Base-by-base conservation (phyloP, 1,140 invertebrate genomes). In the Brevipalpus yothersi region DNA sequence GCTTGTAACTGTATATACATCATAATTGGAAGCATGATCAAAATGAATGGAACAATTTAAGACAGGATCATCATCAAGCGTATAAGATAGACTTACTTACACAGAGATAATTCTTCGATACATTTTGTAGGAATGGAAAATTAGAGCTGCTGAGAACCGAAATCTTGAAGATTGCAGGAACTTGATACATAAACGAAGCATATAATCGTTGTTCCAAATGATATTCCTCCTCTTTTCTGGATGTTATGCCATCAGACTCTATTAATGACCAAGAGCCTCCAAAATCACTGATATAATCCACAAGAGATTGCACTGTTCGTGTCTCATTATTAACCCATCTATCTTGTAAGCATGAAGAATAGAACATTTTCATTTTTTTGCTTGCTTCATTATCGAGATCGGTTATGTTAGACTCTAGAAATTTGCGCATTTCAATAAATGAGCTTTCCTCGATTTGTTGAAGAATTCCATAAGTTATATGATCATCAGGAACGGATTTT, bases 311-410 rank as follows among this genome's bases (percentile, higher is more conserved):
- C 8, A 72, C 63, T 5, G 71, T 68, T 15, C 57, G 61, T 10
- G 70, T 65, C 39, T 69, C 71, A 45, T 62, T 68, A 54, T 41
- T 65, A 19, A 54, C 59, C 13, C 23, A 55, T 40, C 31, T 60
- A 12, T 59, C 69, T 66, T 77, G 72, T 68, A 77, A 72, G 62
- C 77, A 78, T 0, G 75, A 75, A 7, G 66, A 63, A 63, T 77
- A 77, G 3, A 77, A 65, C 59, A 70, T 66, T 62, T 75, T 76
- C 9, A 71, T 72, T 61, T 75, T 75, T 17, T 65, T 60, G 13
- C 72, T 70, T 0, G 73, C 69, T 21, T 68, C 40, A 65, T 42
- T 65, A 39, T 75, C 75, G 8, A 13, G 11, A 11, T 41, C 39
- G 4, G 7, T 43, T 1, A 53, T 58, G 11, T 31, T n/a, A 10